A percentile compares a stretch with the other conserved stretches of the same genome.
phyloP scores from a whole-genome alignment of 2,113 vertebrate species.

The Dromaius novaehollandiae region DNA sequence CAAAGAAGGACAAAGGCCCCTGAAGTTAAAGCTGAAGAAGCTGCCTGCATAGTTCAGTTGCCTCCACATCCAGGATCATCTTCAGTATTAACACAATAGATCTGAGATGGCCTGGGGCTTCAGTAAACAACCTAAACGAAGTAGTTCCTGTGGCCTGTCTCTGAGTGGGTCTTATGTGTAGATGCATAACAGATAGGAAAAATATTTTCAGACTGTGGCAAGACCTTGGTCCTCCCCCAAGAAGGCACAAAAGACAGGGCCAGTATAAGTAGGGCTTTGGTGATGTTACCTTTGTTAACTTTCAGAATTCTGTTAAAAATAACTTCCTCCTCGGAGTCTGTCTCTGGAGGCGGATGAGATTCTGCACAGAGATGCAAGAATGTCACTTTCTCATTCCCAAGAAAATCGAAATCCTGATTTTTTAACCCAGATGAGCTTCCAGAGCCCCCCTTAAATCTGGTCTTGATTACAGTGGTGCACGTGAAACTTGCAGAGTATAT shows the following conservation, averaged over 20 bases:
- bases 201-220: neutral
- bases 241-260: neutral
- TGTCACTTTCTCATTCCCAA: neutral
- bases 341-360: neutral
- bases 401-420: neutral
- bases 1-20: neutral
- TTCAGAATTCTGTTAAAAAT: conserved; percentile 61
- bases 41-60: neutral
- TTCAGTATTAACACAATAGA: neutral
- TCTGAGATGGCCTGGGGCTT: neutral
- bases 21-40: neutral
- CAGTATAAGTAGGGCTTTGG: neutral
- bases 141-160: neutral
- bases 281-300: conserved; percentile 53
- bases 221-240: neutral
- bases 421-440: neutral
- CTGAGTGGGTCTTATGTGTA: neutral
- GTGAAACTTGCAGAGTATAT: neutral
- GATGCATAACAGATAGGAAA: neutral
- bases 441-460: neutral
- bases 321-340: neutral
- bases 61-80: neutral
- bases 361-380: conserved; percentile 30
- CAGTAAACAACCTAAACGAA: neutral
- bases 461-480: neutral